phyloP scores from a whole-genome alignment of 1,140 invertebrate species.

The Tetranychus cinnabarinus region DNA sequence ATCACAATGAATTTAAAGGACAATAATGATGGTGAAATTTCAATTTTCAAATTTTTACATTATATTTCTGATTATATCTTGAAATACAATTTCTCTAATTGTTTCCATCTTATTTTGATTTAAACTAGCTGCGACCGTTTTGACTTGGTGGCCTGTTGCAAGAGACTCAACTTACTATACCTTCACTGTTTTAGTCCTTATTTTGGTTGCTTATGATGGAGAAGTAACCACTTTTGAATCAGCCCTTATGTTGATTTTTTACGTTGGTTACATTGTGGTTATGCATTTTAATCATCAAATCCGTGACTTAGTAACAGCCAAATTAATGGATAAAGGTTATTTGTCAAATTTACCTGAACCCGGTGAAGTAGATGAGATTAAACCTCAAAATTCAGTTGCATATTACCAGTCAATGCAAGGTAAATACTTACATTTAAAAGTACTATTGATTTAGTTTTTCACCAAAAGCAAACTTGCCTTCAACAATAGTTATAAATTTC shows the following conservation, averaged over 20 bases:
- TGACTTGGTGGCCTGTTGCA: slow-evolving; percentile 23
- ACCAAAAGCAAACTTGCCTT: too few species aligned
- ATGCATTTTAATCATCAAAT: slow-evolving; percentile 16
- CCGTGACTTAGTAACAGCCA: slow-evolving; percentile 1
- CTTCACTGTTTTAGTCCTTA: slow-evolving; percentile 17
- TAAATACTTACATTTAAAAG: background rate
- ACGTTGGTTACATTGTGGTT: slow-evolving; percentile 17
- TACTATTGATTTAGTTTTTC: too few species aligned
- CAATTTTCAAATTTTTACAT: too few species aligned
- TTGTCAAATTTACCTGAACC: background rate
- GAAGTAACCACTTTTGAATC: slow-evolving; percentile 17
- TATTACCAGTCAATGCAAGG: background rate
- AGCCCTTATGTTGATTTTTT: slow-evolving; percentile 17
- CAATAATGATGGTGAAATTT: too few species aligned
- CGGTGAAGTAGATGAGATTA: background rate
- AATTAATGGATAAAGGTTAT: background rate
- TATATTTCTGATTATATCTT: too few species aligned
- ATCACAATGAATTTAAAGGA: too few species aligned
- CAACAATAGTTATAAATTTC: too few species aligned
- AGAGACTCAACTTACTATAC: slow-evolving; percentile 25
- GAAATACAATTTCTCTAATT: background rate
- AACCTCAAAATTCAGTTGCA: background rate
- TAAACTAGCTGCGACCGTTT: background rate
- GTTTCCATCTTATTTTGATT: background rate
- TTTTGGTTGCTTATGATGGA: slow-evolving; percentile 15